These are phyloP conservation scores for Oreocharis arfaki DNA, from an alignment of 2,113 vertebrate genomes.

Conservation along the genomic window DNA sequence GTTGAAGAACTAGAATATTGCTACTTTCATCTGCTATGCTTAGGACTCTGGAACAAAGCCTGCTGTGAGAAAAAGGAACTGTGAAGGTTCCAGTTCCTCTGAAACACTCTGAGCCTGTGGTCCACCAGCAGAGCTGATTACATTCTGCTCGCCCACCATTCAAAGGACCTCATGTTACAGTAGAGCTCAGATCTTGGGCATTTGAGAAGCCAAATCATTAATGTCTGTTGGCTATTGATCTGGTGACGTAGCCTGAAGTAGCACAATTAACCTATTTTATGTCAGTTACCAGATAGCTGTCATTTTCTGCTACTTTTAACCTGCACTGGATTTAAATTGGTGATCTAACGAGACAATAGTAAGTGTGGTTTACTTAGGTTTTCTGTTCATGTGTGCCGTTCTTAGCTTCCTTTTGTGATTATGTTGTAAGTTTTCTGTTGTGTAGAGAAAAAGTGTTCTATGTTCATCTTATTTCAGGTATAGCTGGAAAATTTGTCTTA, in stretches of 20 bases:
- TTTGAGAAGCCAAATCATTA: neutral
- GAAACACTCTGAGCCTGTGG: neutral
- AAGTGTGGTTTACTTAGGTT: neutral
- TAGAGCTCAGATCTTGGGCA: neutral
- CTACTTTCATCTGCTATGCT: neutral
- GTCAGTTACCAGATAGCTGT: neutral
- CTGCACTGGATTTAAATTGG: neutral
- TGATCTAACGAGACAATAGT: neutral
- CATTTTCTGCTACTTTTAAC: neutral
- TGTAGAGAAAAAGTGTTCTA: neutral
- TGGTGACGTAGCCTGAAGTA: neutral
- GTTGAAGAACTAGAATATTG: neutral
- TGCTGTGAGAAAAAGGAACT: neutral
- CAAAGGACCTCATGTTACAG: neutral
- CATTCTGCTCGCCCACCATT: fast-evolving
- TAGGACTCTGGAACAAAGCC: neutral
- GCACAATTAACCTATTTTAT: neutral
- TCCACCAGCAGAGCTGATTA: neutral
- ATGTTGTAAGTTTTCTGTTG: neutral
- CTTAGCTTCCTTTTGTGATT: neutral
- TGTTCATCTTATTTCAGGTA: conserved; percentile 25
- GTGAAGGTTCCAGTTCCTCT: neutral
- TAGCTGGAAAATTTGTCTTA: conserved; percentile 43
- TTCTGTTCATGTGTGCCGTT: neutral
- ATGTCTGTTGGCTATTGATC: neutral